A percentile compares a stretch with the other conserved stretches of the same genome.
phyloP scores from a whole-genome alignment of 2,113 vertebrate genomes.

The Poicephalus meyeri region DNA sequence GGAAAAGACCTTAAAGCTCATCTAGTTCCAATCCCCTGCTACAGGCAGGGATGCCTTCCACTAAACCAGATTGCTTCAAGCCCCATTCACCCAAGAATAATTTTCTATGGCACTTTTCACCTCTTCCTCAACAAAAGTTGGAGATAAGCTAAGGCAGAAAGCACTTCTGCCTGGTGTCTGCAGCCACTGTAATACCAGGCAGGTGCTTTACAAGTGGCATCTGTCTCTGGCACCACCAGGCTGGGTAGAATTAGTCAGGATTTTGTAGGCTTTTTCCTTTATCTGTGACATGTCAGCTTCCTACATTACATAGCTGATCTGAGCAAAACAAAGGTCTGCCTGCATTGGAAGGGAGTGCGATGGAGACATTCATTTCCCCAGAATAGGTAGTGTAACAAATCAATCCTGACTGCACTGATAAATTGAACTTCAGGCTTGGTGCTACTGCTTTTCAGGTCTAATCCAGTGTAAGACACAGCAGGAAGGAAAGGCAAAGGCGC shows the following conservation, averaged over 20 bases:
- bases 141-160: neutral
- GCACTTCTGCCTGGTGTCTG: neutral
- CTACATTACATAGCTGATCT: conserved; percentile 58
- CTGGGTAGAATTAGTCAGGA: conserved; percentile 23
- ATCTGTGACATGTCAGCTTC: conserved; percentile 54
- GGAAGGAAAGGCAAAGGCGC: conserved; percentile 51
- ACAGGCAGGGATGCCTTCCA: neutral
- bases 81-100: neutral
- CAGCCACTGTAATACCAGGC: neutral
- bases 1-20: neutral
- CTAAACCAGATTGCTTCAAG: neutral
- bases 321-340: conserved; percentile 64
- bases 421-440: conserved; percentile 56
- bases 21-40: neutral
- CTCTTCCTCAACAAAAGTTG: neutral
- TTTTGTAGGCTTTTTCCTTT: conserved; percentile 40
- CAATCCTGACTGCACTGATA: conserved; percentile 51
- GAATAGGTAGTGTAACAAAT: conserved; percentile 57
- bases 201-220: neutral
- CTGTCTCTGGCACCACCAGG: neutral
- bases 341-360: conserved; percentile 19
- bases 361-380: conserved; percentile 59
- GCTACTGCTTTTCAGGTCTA: conserved; percentile 58
- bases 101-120: neutral
- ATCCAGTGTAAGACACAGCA: conserved; percentile 51